phyloP scores from a whole-genome alignment of 2,797 vertebrate species.

The Lagothrix lagotricha region DNA sequence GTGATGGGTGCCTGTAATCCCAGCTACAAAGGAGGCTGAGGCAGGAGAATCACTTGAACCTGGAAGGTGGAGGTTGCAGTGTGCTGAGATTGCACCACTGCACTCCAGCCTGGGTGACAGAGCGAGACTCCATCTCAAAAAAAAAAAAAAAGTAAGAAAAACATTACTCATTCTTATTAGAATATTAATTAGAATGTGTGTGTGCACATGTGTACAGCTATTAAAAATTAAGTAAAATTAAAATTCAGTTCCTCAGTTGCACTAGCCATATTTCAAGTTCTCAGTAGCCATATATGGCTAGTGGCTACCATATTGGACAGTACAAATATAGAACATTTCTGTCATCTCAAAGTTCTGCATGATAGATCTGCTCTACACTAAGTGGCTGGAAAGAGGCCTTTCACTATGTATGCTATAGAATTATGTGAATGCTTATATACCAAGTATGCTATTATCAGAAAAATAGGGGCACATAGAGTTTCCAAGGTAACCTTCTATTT shows the following conservation, averaged over 20 bases:
- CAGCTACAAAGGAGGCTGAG: too few species aligned
- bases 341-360: not conserved
- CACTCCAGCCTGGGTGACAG: too few species aligned
- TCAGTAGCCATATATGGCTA: accelerated
- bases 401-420: accelerated
- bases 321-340: accelerated
- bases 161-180: not conserved
- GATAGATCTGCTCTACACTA: not conserved
- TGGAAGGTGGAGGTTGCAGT: too few species aligned
- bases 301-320: accelerated
- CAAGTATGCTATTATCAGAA: not conserved
- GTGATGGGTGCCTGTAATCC: too few species aligned
- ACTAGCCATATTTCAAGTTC: too few species aligned
- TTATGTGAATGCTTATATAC: not conserved
- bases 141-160: not conserved
- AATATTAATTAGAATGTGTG: not conserved
- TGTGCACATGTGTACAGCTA: not conserved
- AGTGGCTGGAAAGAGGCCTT: not conserved
- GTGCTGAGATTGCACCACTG: too few species aligned
- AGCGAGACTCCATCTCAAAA: too few species aligned
- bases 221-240: not conserved
- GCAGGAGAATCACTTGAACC: too few species aligned
- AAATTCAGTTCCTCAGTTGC: not conserved
- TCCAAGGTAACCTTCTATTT: not conserved
- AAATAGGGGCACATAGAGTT: not conserved